Conservation (phyloP, 1,140 invertebrate genomes). For the Ectropis grisescens region DNA sequence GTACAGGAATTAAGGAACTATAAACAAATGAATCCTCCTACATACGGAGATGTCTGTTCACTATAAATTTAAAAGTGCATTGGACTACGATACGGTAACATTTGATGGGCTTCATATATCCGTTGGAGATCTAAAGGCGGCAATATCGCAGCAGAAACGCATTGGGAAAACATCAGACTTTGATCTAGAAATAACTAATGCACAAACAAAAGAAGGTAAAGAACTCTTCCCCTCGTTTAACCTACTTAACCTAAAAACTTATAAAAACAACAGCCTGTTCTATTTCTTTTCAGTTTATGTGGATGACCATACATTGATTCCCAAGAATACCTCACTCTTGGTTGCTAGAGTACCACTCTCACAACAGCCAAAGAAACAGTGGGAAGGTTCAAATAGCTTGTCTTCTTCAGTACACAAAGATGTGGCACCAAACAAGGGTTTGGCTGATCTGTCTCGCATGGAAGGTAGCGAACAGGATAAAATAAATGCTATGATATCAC, state of each 20-base stretch:
- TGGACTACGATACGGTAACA: slow-evolving; percentile 95
- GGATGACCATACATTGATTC: slow-evolving; percentile 91
- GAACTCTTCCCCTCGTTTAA: slow-evolving; percentile 1
- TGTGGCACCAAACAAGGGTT: slow-evolving; percentile 71
- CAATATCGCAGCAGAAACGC: slow-evolving; percentile 95
- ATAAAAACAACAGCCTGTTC: background rate
- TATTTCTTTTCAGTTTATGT: slow-evolving; percentile 86
- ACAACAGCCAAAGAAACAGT: slow-evolving; percentile 81
- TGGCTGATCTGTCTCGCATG: slow-evolving; percentile 88
- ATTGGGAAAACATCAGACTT: slow-evolving; percentile 95
- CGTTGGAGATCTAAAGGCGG: slow-evolving; percentile 93
- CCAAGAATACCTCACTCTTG: slow-evolving; percentile 97
- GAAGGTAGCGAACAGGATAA: slow-evolving; percentile 97
- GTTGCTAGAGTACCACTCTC: slow-evolving; percentile 91
- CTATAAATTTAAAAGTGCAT: slow-evolving; percentile 97
- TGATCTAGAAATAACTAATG: slow-evolving; percentile 96
- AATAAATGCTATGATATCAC: slow-evolving; percentile 96
- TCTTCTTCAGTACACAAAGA: slow-evolving; percentile 51
- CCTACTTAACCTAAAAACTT: background rate
- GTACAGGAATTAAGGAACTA: too few species aligned
- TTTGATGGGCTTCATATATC: slow-evolving; percentile 98
- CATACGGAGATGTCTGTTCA: slow-evolving; percentile 89
- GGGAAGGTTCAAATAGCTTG: slow-evolving; percentile 71
- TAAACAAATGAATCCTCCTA: background rate
- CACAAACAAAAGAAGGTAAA: slow-evolving; percentile 96